Base-by-base conservation (phyloP, 1,140 invertebrate genomes). In the Grapholita molesta region DNA sequence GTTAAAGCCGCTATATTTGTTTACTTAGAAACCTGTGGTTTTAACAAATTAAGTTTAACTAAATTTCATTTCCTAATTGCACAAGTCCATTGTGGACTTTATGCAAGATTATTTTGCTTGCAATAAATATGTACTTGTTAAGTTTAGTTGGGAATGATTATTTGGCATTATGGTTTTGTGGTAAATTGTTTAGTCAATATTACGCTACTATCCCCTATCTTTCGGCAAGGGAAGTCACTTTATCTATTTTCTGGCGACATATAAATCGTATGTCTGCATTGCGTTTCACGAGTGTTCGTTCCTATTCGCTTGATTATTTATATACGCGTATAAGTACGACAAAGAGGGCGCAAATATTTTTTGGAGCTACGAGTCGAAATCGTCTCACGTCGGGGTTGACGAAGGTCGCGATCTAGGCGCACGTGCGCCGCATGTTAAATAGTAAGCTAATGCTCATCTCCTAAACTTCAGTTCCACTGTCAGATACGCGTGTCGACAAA, bases 381-480 rank as follows among this genome's bases (percentile, higher is more conserved):
- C 55, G 55, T 32, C 55, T 61, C 55, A 61, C 55, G 55, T 61
- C 55, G 55, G 55, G 55, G 24, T 28, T 61, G 55, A 61, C 55
- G 55, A 61, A 61, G 55, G 55, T 61, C 55, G 55, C 24, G 55
- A 32, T 61, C 55, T 25, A 61, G 25, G 55, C 55, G 24, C 55
- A 25, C 55, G 55, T 28, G 55, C 28, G 6, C 53, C 18, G 55
- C 55, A 61, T 61, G 55, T 30, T 28, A 61, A 61, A 15, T 7
- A 61, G 24, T 61, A 28, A 30, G 24, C 55, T 61, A 61, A 28
- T 12, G 25, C 55, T 61, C 24, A 28, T 28, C 24, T 28, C 24
- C 24, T 61, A 25, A 61, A 61, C 24, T 61, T 61, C 55, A 15
- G 55, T 9, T 3, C 25, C 24, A 28, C 55, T 61, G 55, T 28